phyloP scores from a whole-genome alignment of 1,140 invertebrate species.

The Apis cerana region DNA sequence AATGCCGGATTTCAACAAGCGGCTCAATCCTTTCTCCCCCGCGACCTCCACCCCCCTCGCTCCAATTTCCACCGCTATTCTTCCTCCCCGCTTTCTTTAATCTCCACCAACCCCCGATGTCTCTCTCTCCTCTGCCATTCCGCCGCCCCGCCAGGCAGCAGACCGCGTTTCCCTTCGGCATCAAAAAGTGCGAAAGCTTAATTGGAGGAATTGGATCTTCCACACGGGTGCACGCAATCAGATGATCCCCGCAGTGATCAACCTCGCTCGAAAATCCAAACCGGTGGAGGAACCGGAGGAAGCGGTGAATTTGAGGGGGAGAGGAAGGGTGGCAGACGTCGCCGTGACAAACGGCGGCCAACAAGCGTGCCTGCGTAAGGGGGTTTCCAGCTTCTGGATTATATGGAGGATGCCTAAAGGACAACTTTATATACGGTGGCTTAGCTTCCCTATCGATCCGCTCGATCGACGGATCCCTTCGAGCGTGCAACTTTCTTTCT shows the following conservation, averaged over 20 bases:
- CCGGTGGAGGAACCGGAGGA: neutral
- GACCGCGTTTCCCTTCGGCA: conserved; percentile 64
- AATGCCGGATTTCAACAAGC: conserved; percentile 72
- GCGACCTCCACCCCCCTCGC: neutral
- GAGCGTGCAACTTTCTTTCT: neutral
- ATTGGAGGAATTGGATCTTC: conserved; percentile 78
- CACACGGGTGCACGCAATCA: conserved; percentile 77
- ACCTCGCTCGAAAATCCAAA: conserved; percentile 52
- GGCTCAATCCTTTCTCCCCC: conserved; percentile 43
- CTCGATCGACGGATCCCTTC: conserved; percentile 34
- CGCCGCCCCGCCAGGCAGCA: neutral
- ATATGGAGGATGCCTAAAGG: conserved; percentile 26
- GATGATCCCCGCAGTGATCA: conserved; percentile 71
- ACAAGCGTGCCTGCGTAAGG: conserved; percentile 47
- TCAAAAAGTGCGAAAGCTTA: conserved; percentile 81
- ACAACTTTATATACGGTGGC: conserved; percentile 53
- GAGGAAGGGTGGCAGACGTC: neutral
- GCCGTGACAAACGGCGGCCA: conserved; percentile 45
- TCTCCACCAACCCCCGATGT: too few relatives aligned
- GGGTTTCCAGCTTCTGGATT: conserved; percentile 56
- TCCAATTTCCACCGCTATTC: neutral
- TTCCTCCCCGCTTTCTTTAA: neutral
- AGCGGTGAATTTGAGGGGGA: too few relatives aligned
- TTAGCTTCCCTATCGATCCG: conserved; percentile 30
- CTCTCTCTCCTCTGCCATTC: neutral